phyloP scores from a whole-genome alignment of 2,888 invertebrate genomes.

The Lasioglossum oenotherae region DNA sequence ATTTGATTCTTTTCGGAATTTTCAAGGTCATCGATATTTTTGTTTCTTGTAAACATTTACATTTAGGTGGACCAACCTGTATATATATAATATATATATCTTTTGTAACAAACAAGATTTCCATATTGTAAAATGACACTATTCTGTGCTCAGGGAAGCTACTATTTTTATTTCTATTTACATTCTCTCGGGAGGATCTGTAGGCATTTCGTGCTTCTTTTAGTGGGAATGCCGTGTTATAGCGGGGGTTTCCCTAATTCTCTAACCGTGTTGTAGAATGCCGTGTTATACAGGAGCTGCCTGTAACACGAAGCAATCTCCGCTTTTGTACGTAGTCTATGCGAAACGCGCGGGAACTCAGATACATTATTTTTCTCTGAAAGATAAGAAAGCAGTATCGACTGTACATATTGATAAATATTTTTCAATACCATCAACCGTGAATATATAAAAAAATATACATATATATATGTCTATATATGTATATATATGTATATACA shows the following conservation, averaged over 20 bases:
- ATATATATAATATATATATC: background rate
- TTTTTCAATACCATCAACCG: constrained; percentile 53
- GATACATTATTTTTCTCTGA: constrained; percentile 52
- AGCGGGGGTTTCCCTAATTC: background rate
- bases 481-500: background rate
- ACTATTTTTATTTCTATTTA: background rate
- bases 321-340: constrained; percentile 51
- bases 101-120: background rate
- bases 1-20: no score
- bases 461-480: background rate
- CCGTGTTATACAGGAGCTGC: background rate
- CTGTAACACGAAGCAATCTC: constrained; percentile 28
- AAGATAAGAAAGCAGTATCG: constrained; percentile 31
- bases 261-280: constrained; percentile 2
- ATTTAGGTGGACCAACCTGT: no score
- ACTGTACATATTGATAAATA: constrained; percentile 59
- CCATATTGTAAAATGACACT: background rate
- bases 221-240: background rate
- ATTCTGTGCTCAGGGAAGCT: background rate
- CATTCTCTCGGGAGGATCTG: background rate
- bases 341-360: constrained; percentile 37
- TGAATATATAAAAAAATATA: background rate
- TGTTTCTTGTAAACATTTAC: no score
- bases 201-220: background rate
- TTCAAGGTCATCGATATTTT: no score